Evolutionary conservation across 2,113 vertebrate species (phyloP), one percentile per base, ranked within the genome.

Genomic region (Formicarius rufipectus): DNA sequence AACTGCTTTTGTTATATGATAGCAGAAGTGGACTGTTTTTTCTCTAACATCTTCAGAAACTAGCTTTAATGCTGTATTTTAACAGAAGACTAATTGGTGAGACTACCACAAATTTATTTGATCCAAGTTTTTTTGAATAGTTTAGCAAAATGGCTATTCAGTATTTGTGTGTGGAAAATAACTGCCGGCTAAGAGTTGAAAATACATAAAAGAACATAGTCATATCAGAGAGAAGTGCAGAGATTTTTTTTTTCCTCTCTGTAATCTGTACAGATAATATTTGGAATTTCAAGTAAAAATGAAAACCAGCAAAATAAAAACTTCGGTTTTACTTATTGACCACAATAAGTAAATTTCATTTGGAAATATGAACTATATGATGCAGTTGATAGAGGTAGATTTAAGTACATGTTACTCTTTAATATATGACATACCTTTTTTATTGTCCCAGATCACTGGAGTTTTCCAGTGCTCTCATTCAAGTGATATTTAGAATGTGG

Each of bases 401-500:
- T 64, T 78, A 81, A 63, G 44, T 80, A 63, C 0, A 1, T 53
- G 67, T 18, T 91, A 14, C 49, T 35, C 56, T 89, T 45, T 62
- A 73, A 15, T 76, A 28, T 12, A 52, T 27, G 16, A 31, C 44
- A n/a, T 86, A 56, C 49, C 52, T 94, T 83, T 86, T 93, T 84
- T 87, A 85, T 20, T 19, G 12, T 55, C 59, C 89, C 28, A 39
- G 37, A 66, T 76, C 1, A 6, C 45, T 92, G 68, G 66, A 80
- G 69, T 91, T 80, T 68, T 95, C 81, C 90, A 85, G 85, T 66
- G 33, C 72, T 93, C 55, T 94, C 55, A 18, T 92, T 93, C 68
- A 62, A 81, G 27, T 3, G 22, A 89, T 95, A 87, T 95, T 97
- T 98, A 96, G 95, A 95, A 80, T 64, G 80, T 12, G 55, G 93